phyloP scores from a whole-genome alignment of 2,888 invertebrate species.

The Thecophora atra region DNA sequence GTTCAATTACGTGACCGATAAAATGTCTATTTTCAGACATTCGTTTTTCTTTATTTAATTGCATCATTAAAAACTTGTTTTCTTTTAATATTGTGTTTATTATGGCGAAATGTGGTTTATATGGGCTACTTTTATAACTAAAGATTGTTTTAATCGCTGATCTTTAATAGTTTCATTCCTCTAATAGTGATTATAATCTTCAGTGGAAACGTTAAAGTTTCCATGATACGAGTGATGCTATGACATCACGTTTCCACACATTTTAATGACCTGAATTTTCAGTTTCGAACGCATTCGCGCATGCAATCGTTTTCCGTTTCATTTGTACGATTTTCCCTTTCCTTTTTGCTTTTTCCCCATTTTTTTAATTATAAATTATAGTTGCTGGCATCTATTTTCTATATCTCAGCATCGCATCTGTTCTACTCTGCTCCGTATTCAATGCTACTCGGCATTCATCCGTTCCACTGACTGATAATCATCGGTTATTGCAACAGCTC shows the following conservation, averaged over 20 bases:
- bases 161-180: too few species aligned
- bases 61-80: too few species aligned
- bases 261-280: conserved; percentile 42
- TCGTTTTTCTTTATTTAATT: too few species aligned
- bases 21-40: too few species aligned
- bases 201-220: neutral
- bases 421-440: conserved; percentile 25
- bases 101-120: too few species aligned
- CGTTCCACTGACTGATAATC: conserved; percentile 29
- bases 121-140: too few species aligned
- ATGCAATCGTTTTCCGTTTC: conserved; percentile 26
- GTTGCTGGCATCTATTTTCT: neutral
- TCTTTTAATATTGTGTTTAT: too few species aligned
- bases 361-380: neutral
- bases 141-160: too few species aligned
- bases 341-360: neutral
- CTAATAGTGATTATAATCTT: neutral
- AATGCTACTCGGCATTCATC: neutral
- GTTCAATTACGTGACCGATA: too few species aligned
- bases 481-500: neutral
- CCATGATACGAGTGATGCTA: neutral
- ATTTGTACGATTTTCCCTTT: neutral
- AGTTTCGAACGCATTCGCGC: conserved; percentile 40
- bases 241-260: neutral
- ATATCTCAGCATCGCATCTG: conserved; percentile 10